Percentiles rank a stretch among this genome's conserved stretches.
Conservation (phyloP, 2,888 invertebrate species). For the Tuta absoluta region DNA sequence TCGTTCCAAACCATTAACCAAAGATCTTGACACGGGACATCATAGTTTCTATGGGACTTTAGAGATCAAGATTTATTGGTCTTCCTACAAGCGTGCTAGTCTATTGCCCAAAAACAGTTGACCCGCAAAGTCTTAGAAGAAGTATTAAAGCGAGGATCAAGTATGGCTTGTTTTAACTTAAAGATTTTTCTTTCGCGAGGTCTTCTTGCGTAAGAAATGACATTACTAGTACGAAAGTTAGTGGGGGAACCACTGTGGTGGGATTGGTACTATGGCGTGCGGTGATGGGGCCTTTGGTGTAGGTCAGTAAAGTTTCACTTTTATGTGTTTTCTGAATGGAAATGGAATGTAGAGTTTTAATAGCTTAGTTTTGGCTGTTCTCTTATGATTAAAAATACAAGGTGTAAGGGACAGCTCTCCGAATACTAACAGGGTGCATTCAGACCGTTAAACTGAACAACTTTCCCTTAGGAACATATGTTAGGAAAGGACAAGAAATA, state of each 20-base stretch:
- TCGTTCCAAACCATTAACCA: conserved; percentile 28
- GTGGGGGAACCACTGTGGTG: conserved; percentile 36
- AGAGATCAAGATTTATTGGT: neutral
- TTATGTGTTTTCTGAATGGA: conserved; percentile 7
- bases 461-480: too few relatives aligned
- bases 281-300: conserved; percentile 27
- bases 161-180: conserved; percentile 44
- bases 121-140: neutral
- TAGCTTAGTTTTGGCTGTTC: neutral
- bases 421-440: too few relatives aligned
- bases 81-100: neutral
- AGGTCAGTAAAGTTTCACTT: conserved; percentile 20
- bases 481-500: too few relatives aligned
- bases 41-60: neutral
- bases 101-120: neutral
- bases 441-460: too few relatives aligned
- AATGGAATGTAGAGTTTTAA: neutral
- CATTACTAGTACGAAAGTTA: conserved; percentile 54
- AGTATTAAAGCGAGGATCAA: conserved; percentile 10
- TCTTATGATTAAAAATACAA: neutral
- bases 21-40: conserved; percentile 27
- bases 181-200: conserved; percentile 67
- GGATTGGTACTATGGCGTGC: conserved; percentile 39
- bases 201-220: conserved; percentile 74
- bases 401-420: too few relatives aligned